Evolutionary conservation across 2,888 invertebrate species (phyloP).

Genomic region (Cheilosia impressa): DNA sequence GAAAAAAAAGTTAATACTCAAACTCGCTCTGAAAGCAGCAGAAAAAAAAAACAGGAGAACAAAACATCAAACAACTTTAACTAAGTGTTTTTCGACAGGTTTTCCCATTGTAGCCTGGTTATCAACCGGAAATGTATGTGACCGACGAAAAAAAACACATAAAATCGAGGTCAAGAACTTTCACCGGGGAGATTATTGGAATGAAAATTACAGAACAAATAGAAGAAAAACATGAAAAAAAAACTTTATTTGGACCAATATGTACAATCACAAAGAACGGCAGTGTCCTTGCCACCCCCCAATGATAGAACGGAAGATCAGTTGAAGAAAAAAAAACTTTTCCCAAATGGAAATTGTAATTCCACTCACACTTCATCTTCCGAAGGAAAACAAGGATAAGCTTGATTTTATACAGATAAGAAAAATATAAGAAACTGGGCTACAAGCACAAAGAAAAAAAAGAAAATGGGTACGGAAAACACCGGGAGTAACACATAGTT

Average conservation of each 20-base stretch:
- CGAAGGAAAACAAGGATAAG: slow-evolving; percentile 20
- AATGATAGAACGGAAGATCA: slow-evolving; percentile 14
- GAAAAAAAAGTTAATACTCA: slow-evolving; percentile 21
- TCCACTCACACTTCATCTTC: slow-evolving; percentile 24
- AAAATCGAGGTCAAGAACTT: slow-evolving; percentile 37
- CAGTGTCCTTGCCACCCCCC: slow-evolving; percentile 7
- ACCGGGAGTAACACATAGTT: slow-evolving; percentile 30
- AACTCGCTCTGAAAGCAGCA: slow-evolving; percentile 5
- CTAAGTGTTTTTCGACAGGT: slow-evolving; percentile 47
- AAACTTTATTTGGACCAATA: slow-evolving; percentile 5
- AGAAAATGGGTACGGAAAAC: slow-evolving; percentile 16
- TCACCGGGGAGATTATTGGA: background rate
- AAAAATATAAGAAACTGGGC: background rate
- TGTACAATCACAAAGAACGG: slow-evolving; percentile 14
- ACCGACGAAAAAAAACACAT: slow-evolving; percentile 10
- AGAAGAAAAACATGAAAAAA: background rate
- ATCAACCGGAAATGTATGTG: slow-evolving; percentile 13
- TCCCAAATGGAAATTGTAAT: slow-evolving; percentile 30
- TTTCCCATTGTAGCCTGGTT: slow-evolving; percentile 16
- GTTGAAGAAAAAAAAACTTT: slow-evolving; percentile 10
- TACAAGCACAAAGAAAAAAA: no score
- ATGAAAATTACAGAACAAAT: background rate
- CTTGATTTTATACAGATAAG: slow-evolving; percentile 28
- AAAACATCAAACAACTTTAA: slow-evolving; percentile 32
- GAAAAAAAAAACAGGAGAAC: background rate